Evolutionary conservation across 2,888 invertebrate genomes (phyloP).

Genomic region (Drosophila barbarae): DNA sequence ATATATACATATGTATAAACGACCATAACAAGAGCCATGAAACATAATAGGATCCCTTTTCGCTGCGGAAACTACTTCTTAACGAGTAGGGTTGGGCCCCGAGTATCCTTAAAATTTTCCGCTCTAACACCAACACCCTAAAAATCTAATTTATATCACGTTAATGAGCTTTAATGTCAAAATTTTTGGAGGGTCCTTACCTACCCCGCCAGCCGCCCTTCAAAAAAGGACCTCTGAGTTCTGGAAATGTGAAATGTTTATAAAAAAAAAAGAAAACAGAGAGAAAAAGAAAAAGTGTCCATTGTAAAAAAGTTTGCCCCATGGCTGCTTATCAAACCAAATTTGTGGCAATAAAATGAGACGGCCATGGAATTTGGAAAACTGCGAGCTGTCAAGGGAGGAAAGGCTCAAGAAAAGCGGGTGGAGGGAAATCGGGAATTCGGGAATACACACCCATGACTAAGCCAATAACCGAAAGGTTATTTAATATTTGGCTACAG

Average conservation of each 20-base stretch:
- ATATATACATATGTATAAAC: neutral
- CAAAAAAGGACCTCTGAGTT: constrained; percentile 3
- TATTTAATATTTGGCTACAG: constrained; percentile 71
- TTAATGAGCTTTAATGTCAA: constrained; percentile 72
- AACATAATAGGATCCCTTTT: constrained; percentile 28
- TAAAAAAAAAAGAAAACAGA: neutral
- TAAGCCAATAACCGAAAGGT: constrained; percentile 74
- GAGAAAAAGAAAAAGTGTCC: constrained; percentile 46
- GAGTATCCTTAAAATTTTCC: constrained; percentile 59
- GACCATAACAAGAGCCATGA: constrained; percentile 25
- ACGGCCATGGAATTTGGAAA: constrained; percentile 41
- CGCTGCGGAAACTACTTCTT: constrained; percentile 15
- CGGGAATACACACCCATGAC: constrained; percentile 47
- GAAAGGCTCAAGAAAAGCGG: neutral
- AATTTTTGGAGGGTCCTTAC: constrained; percentile 40
- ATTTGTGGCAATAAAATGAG: constrained; percentile 70
- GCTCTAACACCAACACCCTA: constrained; percentile 66
- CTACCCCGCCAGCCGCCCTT: neutral
- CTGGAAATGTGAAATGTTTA: constrained; percentile 21
- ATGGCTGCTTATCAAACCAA: constrained; percentile 65
- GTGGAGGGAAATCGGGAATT: neutral
- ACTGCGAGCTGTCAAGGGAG: constrained; percentile 12
- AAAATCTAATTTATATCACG: constrained; percentile 73
- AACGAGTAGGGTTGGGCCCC: constrained; percentile 30
- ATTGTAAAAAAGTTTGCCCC: constrained; percentile 67